Base-by-base conservation (phyloP, 1,140 invertebrate species). In the Cydia fagiglandana region DNA sequence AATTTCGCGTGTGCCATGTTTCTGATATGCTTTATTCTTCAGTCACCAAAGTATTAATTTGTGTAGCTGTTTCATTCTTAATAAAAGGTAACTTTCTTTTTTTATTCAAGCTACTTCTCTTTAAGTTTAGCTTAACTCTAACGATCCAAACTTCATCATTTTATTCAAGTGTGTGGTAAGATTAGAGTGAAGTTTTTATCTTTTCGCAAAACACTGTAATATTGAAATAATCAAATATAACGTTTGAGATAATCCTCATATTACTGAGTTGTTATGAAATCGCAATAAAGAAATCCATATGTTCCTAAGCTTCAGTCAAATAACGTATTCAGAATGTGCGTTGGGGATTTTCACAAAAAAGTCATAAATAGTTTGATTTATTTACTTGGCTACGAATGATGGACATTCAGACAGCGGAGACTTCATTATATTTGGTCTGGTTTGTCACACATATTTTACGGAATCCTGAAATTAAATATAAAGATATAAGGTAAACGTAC, bases 31-130 rank as follows among this genome's bases (percentile, higher is more conserved):
- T 66, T 68, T 70, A 38, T 68, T 38, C 68, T 28, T 77, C 73
- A 24, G 30, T 81, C 74, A 56, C 50, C 34, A 76, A 75, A 76
- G 64, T 79, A n/a, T 70, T 82, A 28, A 73, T 82, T 77, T 84
- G 77, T 73, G 77, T 84, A 76, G 68, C 76, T n/a, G 76, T 75
- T 50, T 75, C 77, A 45, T 77, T 82, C 76, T 78, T 77, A 61
- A 76, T 82, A 10, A 79, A 75, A 79, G 81, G 82, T 84, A 78
- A 82, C 81, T 77, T 77, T 73, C 12, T 15, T 38, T 13, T 6
- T 30, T 5, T 30, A 34, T 34, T 47, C 13, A 47, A 66, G 12
- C 38, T 66, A 24, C 20, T 64, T 50, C 9, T 13, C 15, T 50
- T 50, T 5, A 50, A n/a, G 13, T 15, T 50, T 15, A 50, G 47